phyloP scores from a whole-genome alignment of 2,113 vertebrate genomes.

The Notiomystis cincta region DNA sequence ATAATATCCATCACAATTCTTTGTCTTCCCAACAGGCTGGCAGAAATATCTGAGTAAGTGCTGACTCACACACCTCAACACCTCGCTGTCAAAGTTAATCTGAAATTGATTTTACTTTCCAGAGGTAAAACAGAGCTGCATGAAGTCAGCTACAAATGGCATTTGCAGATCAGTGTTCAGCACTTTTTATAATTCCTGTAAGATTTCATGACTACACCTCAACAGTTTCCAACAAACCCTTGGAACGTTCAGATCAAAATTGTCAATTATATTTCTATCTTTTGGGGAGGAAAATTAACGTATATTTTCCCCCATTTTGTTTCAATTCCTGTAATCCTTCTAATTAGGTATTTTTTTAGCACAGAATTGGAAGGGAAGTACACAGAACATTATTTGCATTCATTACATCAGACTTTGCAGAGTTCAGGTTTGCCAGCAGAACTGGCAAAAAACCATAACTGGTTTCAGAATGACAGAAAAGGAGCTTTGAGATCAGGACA shows the following conservation, averaged over 20 bases:
- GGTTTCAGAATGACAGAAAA: not conserved
- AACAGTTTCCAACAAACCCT: not conserved
- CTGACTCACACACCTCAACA: not conserved
- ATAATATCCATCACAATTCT: constrained; percentile 8
- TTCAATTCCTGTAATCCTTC: not conserved
- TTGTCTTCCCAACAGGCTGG: not conserved
- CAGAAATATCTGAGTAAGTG: not conserved
- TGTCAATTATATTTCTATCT: not conserved
- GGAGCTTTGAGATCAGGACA: not conserved
- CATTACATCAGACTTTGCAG: not conserved
- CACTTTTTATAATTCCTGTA: not conserved
- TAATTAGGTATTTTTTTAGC: not conserved
- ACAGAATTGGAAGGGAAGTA: not conserved
- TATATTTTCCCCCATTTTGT: not conserved
- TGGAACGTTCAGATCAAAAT: not conserved
- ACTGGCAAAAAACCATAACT: not conserved
- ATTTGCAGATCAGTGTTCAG: not conserved
- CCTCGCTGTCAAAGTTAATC: constrained; percentile 21
- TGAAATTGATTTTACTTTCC: constrained; percentile 37
- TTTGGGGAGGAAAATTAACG: not conserved
- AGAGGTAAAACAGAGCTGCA: not conserved
- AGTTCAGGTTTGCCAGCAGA: not conserved
- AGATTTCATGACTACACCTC: not conserved
- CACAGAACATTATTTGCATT: not conserved
- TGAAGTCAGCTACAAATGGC: not conserved